Evolutionary conservation across 2,888 invertebrate species (phyloP), one percentile per base, ranked within the genome.

Genomic region (Hypomecis atomaria): DNA sequence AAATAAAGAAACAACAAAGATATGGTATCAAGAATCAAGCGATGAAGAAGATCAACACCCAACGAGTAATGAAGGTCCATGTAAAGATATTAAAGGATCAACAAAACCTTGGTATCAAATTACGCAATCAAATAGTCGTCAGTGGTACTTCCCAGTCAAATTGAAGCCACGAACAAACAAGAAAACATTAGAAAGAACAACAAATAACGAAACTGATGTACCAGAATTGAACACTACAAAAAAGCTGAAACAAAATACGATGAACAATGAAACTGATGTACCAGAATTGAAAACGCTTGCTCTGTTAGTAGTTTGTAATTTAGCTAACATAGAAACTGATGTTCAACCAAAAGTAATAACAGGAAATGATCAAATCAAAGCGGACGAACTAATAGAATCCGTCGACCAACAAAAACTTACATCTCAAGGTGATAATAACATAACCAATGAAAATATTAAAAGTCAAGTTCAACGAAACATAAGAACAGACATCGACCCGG

Each of bases 1-100:
- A 34, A 52, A 9, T 13, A 5, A 50, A 13, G 38, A 52, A 3
- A 11, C 40, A 23, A 52, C 38, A 50, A 34, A 6, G 48, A 36
- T 36, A 36, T 48, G 48, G 48, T 48, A 48, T 48, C 33, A 47
- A 47, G 33, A 47, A 47, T 33, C 33, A 47, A 47, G 1, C 33
- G 47, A 33, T 10, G 8, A 33, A 47, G 9, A 10, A 5, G 33
- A 47, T 9, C 5, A 33, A 9, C 9, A 4, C 33, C 23, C 23
- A 9, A 50, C n/a, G n/a, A n/a, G 6, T n/a, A n/a, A 48, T 48
- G 6, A 11, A 36, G n/a, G 36, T 6, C 36, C 33, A 43, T n/a
- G 4, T n/a, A 6, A 10, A 43, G 43, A 10, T n/a, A n/a, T 11
- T n/a, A 10, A 9, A 43, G 4, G 7, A 43, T n/a, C 9, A 4